Percentiles rank a stretch among this genome's conserved stretches.
phyloP scores from a whole-genome alignment of 1,140 invertebrate species.

The Bemisia tabaci region DNA sequence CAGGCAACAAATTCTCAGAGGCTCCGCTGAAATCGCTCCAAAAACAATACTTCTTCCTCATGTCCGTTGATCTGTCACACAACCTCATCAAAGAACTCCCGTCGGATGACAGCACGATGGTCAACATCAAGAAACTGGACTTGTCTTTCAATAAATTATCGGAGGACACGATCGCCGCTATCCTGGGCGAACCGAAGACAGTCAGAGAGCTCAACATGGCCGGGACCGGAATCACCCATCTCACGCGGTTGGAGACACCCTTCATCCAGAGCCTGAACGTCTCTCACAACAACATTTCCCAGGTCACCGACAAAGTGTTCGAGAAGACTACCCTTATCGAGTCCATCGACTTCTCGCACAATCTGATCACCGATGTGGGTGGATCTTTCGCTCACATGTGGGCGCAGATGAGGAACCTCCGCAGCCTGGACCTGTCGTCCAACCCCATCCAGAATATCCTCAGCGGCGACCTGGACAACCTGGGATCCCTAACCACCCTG shows the following conservation, averaged over 20 bases:
- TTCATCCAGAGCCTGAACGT: constrained; percentile 71
- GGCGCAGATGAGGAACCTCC: constrained; percentile 48
- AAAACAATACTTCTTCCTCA: constrained; percentile 66
- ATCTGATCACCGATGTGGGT: constrained; percentile 37
- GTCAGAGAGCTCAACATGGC: constrained; percentile 66
- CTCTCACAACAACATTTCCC: constrained; percentile 56
- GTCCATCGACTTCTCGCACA: constrained; percentile 60
- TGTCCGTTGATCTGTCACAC: constrained; percentile 58
- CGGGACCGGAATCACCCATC: constrained; percentile 50
- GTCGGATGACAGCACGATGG: constrained; percentile 67
- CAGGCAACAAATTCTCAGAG: constrained; percentile 57
- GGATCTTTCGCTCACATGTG: constrained; percentile 40
- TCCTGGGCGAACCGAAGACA: constrained; percentile 78
- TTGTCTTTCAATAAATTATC: constrained; percentile 72
- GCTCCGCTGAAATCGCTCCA: constrained; percentile 64
- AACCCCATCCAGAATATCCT: constrained; percentile 59
- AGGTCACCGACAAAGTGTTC: constrained; percentile 49
- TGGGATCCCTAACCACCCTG: constrained; percentile 47
- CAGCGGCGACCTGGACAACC: constrained; percentile 54
- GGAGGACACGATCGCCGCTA: constrained; percentile 50
- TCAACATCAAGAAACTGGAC: constrained; percentile 75
- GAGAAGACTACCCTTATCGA: constrained; percentile 64
- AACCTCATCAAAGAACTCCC: constrained; percentile 67
- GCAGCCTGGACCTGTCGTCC: constrained; percentile 56
- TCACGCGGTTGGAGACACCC: constrained; percentile 66